These are phyloP conservation scores for Eremobia ochroleuca DNA, from an alignment of 2,888 invertebrate genomes.

Conservation along the genomic window DNA sequence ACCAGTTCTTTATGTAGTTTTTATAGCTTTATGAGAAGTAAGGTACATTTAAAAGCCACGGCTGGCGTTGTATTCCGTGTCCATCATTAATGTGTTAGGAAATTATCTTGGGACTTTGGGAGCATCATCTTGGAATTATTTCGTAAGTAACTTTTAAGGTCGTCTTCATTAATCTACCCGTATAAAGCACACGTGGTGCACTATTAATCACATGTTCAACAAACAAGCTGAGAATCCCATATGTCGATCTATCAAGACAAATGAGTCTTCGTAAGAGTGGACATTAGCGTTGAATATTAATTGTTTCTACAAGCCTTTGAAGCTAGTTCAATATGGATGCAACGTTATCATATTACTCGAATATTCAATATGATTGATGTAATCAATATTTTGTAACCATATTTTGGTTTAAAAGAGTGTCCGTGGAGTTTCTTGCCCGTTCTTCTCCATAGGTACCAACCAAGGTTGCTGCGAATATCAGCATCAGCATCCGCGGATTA, in stretches of 20 bases:
- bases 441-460: background rate
- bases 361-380: background rate
- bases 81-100: slow-evolving; percentile 39
- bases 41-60: slow-evolving; percentile 31
- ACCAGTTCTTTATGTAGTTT: slow-evolving; percentile 55
- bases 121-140: slow-evolving; percentile 51
- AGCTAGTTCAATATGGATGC: slow-evolving; percentile 18
- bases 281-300: slow-evolving; percentile 39
- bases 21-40: slow-evolving; percentile 55
- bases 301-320: slow-evolving; percentile 39
- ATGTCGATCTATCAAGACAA: slow-evolving; percentile 68
- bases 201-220: slow-evolving; percentile 70
- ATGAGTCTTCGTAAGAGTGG: slow-evolving; percentile 58
- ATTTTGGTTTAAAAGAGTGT: background rate
- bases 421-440: background rate
- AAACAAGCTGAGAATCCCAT: slow-evolving; percentile 56
- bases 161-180: slow-evolving; percentile 56
- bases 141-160: slow-evolving; percentile 53
- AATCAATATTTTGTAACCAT: background rate
- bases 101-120: slow-evolving; percentile 55
- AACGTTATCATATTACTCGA: slow-evolving; percentile 20
- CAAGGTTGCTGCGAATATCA: no score
- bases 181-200: slow-evolving; percentile 53
- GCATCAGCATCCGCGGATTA: no score
- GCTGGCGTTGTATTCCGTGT: slow-evolving; percentile 21